These are phyloP conservation scores for Brachystomella parvula DNA, from an alignment of 1,140 invertebrate genomes.

Conservation along the genomic window DNA sequence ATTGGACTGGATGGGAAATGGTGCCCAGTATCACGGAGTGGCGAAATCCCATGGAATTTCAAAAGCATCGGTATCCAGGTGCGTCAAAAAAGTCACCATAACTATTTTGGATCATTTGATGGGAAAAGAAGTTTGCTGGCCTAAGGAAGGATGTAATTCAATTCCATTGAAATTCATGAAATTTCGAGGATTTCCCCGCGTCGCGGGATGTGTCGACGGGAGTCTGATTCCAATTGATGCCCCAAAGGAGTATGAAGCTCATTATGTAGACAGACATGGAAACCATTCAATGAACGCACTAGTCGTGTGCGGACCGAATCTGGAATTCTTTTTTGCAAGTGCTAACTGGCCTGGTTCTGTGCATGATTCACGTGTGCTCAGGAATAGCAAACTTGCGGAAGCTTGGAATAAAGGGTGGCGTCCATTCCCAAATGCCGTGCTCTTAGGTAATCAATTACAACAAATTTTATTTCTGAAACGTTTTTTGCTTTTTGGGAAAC, in stretches of 20 bases:
- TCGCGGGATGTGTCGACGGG: conserved; percentile 26
- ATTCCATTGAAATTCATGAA: not conserved
- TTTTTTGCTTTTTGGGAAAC: not conserved
- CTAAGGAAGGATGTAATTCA: not conserved
- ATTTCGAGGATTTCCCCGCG: not conserved
- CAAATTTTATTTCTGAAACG: not conserved
- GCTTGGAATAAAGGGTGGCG: conserved; percentile 25
- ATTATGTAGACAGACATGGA: conserved; percentile 37
- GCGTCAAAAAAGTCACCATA: conserved; percentile 21
- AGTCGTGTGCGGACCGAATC: conserved; percentile 37
- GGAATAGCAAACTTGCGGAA: conserved; percentile 28
- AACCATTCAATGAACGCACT: conserved; percentile 39
- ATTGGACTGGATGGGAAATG: conserved; percentile 37
- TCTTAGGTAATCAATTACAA: conserved; percentile 16
- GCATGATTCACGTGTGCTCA: conserved; percentile 38
- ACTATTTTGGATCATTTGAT: conserved; percentile 29
- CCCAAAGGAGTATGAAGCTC: conserved; percentile 32
- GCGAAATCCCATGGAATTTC: conserved; percentile 35
- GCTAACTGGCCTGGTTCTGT: conserved; percentile 36
- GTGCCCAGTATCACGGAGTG: conserved; percentile 28
- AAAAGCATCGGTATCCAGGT: conserved; percentile 35
- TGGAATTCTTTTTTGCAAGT: conserved; percentile 34
- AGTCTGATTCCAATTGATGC: conserved; percentile 37
- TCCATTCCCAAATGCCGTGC: conserved; percentile 21
- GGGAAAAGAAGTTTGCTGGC: conserved; percentile 27